Evolutionary conservation across 2,113 vertebrate genomes (phyloP).

Genomic region (Notarius quadriscutis): DNA sequence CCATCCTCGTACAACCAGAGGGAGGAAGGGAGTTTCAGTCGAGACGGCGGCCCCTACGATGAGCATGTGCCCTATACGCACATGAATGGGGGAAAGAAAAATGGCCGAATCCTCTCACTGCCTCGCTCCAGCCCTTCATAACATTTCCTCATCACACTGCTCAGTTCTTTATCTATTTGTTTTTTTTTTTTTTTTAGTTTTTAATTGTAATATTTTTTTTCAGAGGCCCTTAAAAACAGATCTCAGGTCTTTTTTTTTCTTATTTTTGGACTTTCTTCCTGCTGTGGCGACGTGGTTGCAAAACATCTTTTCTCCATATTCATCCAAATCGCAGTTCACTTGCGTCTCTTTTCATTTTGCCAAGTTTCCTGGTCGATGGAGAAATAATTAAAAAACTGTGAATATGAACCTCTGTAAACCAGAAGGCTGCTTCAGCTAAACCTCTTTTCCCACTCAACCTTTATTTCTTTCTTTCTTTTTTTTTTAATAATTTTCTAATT

Average conservation of each 20-base stretch:
- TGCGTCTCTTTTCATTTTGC: conserved; percentile 60
- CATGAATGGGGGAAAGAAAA: conserved; percentile 98
- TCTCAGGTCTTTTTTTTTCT: conserved; percentile 86
- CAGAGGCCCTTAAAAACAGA: conserved; percentile 71
- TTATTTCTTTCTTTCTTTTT: conserved; percentile 30
- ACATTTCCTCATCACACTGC: conserved; percentile 66
- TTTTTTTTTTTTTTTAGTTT: conserved; percentile 55
- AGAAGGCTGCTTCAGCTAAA: conserved; percentile 54
- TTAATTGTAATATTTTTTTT: conserved; percentile 61
- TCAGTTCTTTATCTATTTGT: conserved; percentile 47
- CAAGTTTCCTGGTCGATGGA: conserved; percentile 75
- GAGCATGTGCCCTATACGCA: conserved; percentile 94
- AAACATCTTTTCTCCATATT: conserved; percentile 59
- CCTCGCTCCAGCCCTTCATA: conserved; percentile 93
- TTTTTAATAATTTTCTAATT: conserved; percentile 52
- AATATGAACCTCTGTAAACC: conserved; percentile 64
- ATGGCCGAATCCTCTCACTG: conserved; percentile 88
- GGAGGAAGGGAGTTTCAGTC: conserved; percentile 77
- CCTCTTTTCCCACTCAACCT: conserved; percentile 48
- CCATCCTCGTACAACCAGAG: conserved; percentile 86
- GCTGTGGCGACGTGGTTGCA: conserved; percentile 71
- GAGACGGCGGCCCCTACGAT: conserved; percentile 87
- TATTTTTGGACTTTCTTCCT: conserved; percentile 57
- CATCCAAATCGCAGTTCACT: conserved; percentile 61
- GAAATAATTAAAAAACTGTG: conserved; percentile 76